A percentile compares a stretch with the other conserved stretches of the same genome.
phyloP scores from a whole-genome alignment of 2,888 invertebrate species.

The Dicranocentrus wangi region DNA sequence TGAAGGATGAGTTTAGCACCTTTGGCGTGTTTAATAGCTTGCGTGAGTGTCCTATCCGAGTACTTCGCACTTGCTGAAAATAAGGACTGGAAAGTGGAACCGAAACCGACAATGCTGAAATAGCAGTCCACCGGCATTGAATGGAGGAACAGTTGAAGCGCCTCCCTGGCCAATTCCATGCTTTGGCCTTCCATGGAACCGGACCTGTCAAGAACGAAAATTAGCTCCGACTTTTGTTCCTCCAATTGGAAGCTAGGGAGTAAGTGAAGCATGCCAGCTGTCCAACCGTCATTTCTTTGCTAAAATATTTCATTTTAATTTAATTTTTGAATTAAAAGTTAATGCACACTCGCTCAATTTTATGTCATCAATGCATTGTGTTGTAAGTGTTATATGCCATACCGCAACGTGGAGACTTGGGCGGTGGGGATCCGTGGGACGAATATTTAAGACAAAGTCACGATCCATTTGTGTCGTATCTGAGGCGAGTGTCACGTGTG shows the following conservation, averaged over 20 bases:
- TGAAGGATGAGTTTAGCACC: too few relatives aligned
- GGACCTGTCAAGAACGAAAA: slow-evolving; percentile 75
- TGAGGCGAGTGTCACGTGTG: slow-evolving; percentile 52
- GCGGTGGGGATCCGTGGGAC: slow-evolving; percentile 75
- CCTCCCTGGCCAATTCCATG: slow-evolving; percentile 73
- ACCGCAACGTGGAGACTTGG: slow-evolving; percentile 76
- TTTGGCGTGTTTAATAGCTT: slow-evolving; percentile 46
- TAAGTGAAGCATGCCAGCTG: slow-evolving; percentile 68
- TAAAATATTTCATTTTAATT: too few relatives aligned
- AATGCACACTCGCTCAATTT: too few relatives aligned
- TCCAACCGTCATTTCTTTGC: slow-evolving; percentile 55
- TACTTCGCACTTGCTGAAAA: slow-evolving; percentile 73
- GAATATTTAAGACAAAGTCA: slow-evolving; percentile 75
- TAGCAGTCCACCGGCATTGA: slow-evolving; percentile 74
- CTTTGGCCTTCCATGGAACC: slow-evolving; percentile 75
- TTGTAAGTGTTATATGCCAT: too few relatives aligned
- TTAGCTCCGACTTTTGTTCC: slow-evolving; percentile 73
- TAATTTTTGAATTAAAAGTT: too few relatives aligned
- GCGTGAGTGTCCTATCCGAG: slow-evolving; percentile 71
- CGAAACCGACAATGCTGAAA: slow-evolving; percentile 76
- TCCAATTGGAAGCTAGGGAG: slow-evolving; percentile 75
- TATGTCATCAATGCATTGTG: too few relatives aligned
- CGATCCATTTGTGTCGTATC: slow-evolving; percentile 69
- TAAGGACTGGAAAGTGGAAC: slow-evolving; percentile 72
- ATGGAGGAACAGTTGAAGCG: slow-evolving; percentile 74